phyloP scores from a whole-genome alignment of 2,888 invertebrate genomes.

The Mythimna pallens region DNA sequence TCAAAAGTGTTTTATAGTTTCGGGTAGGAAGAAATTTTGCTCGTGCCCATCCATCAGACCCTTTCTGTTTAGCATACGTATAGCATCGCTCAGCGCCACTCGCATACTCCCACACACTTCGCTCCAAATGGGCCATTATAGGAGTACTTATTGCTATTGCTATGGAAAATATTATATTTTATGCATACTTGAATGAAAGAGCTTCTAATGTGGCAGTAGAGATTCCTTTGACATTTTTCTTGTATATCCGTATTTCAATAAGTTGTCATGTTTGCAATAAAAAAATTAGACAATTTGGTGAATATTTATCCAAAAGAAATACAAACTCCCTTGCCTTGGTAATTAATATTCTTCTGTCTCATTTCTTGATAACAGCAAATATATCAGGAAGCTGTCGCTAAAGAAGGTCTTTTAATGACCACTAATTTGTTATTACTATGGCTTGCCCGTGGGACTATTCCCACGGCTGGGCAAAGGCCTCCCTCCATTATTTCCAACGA shows the following conservation, averaged over 20 bases:
- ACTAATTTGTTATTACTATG: no score
- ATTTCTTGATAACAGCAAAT: no score
- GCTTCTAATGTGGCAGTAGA: conserved; percentile 29
- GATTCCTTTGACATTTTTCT: conserved; percentile 19
- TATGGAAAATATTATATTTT: conserved; percentile 57
- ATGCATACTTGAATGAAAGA: conserved; percentile 51
- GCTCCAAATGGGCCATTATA: conserved; percentile 62
- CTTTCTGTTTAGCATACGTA: conserved; percentile 83
- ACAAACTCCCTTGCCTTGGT: no score
- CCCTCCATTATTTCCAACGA: no score
- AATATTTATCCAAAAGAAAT: no score
- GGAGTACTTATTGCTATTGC: conserved; percentile 62
- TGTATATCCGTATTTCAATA: background rate
- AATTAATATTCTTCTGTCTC: no score
- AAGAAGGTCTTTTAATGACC: no score
- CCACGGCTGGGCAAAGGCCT: no score
- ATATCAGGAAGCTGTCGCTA: no score
- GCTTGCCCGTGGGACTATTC: no score
- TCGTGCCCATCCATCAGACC: conserved; percentile 75
- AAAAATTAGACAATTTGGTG: no score
- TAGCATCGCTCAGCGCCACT: conserved; percentile 76
- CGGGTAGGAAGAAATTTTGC: conserved; percentile 67
- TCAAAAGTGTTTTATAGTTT: conserved; percentile 29
- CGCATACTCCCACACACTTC: conserved; percentile 68
- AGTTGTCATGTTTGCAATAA: no score